These are phyloP conservation scores for Meleagris gallopavo DNA, from an alignment of 2,113 vertebrate genomes.

Conservation along the genomic window DNA sequence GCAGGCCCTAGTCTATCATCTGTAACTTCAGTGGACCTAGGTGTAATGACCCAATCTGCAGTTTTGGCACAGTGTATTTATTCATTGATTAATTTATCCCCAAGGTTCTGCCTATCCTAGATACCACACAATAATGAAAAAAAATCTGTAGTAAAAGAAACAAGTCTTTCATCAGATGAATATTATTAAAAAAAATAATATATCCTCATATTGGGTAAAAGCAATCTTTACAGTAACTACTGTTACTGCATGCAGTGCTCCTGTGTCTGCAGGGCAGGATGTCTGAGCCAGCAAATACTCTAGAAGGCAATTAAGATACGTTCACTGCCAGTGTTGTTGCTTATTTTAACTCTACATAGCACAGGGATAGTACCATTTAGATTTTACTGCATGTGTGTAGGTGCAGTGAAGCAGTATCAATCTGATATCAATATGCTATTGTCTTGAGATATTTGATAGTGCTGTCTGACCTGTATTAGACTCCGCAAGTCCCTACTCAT, in stretches of 20 bases:
- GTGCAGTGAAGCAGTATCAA: neutral
- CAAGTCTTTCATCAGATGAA: neutral
- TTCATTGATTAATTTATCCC: neutral
- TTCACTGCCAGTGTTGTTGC: neutral
- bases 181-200: neutral
- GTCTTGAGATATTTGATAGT: neutral
- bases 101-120: neutral
- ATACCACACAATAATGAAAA: neutral
- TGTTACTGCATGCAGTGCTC: neutral
- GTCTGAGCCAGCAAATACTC: neutral
- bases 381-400: neutral
- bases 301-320: neutral
- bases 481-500: neutral
- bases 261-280: accelerated
- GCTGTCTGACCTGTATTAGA: neutral
- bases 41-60: neutral
- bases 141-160: neutral
- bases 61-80: neutral
- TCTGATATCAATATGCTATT: neutral
- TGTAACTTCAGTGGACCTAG: neutral
- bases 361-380: neutral
- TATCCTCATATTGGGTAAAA: neutral
- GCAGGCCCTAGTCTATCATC: neutral
- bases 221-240: neutral
- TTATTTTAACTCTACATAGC: neutral